Conservation (phyloP, 2,797 vertebrate genomes). For the Tapera naevia region DNA sequence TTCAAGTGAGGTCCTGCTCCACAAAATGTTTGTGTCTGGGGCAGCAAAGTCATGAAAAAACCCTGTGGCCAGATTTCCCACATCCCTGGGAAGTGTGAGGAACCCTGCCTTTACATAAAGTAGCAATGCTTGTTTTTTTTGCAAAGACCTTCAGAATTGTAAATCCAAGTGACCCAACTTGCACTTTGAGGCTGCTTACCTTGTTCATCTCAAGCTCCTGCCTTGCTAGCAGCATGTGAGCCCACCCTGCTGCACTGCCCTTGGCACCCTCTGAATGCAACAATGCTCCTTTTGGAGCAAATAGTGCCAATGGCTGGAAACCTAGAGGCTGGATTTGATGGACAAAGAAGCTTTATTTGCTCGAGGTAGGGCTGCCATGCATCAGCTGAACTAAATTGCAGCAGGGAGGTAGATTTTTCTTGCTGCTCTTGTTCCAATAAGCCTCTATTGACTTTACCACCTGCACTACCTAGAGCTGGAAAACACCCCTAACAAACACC, state of each 20-base stretch:
- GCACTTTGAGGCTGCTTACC: background rate
- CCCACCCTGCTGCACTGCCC: rapidly evolving
- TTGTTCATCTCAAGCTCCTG: background rate
- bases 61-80: rapidly evolving
- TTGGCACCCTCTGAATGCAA: rapidly evolving
- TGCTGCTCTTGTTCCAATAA: background rate
- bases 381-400: background rate
- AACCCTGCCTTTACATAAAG: background rate
- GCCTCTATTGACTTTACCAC: background rate
- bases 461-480: background rate
- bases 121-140: background rate
- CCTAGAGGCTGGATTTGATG: background rate
- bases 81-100: rapidly evolving
- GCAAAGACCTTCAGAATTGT: background rate
- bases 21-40: rapidly evolving
- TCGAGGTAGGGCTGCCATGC: background rate
- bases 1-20: background rate
- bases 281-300: background rate
- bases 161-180: background rate
- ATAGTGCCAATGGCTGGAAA: background rate
- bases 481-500: rapidly evolving
- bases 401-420: background rate
- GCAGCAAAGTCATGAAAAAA: background rate
- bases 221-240: rapidly evolving
- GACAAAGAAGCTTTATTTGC: background rate